A percentile compares a stretch with the other conserved stretches of the same genome.
Evolutionary conservation across 2,888 invertebrate species (phyloP).

Genomic region (Oligia fasciuncula): DNA sequence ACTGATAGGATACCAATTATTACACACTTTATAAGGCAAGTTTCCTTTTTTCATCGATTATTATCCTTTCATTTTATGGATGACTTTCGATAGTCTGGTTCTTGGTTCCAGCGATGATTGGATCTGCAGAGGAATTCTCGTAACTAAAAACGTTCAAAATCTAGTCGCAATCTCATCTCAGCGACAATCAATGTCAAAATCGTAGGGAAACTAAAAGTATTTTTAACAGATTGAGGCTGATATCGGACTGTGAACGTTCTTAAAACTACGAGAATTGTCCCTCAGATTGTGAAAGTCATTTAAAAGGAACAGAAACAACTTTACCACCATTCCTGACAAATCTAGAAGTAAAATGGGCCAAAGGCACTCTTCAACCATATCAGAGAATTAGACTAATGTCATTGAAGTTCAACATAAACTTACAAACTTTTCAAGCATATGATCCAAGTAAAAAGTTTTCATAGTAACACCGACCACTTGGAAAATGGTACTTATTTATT

Average conservation of each 20-base stretch:
- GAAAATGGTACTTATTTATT: slow-evolving; percentile 39
- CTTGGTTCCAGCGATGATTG: not conserved
- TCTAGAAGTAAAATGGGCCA: not conserved
- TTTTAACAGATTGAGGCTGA: too few species aligned
- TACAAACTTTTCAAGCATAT: slow-evolving; percentile 30
- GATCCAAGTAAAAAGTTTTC: slow-evolving; percentile 43
- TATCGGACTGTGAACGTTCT: too few species aligned
- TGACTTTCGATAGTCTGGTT: slow-evolving; percentile 9
- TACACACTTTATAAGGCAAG: slow-evolving; percentile 37
- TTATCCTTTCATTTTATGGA: slow-evolving; percentile 29
- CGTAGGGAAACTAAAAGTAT: too few species aligned
- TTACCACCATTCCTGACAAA: not conserved
- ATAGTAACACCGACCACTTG: slow-evolving; percentile 28
- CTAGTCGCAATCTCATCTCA: too few species aligned
- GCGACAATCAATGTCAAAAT: too few species aligned
- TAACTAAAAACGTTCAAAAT: too few species aligned
- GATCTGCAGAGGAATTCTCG: not conserved
- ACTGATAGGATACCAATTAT: slow-evolving; percentile 64
- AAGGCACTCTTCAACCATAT: slow-evolving; percentile 16
- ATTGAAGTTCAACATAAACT: slow-evolving; percentile 26
- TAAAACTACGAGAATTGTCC: too few species aligned
- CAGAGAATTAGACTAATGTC: slow-evolving; percentile 39
- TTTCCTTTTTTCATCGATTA: slow-evolving; percentile 34
- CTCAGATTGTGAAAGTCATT: not conserved
- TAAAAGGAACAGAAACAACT: not conserved